Percentiles rank a stretch among this genome's conserved stretches.
These are phyloP conservation scores for Chaetops frenatus DNA, from an alignment of 2,113 vertebrate species.

Conservation along the genomic window DNA sequence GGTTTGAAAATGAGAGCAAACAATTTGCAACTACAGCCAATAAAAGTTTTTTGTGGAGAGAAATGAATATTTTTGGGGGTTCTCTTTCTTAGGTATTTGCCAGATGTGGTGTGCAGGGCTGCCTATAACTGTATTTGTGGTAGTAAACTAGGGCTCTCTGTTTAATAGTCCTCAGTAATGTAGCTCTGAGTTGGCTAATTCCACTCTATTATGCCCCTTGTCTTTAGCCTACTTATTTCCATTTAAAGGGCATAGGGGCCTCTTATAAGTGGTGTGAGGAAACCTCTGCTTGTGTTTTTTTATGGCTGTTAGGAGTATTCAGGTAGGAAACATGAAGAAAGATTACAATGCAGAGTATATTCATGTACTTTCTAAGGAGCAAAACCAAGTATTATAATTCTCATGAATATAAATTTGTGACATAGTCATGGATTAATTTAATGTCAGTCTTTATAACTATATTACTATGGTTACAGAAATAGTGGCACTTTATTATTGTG, in stretches of 20 bases:
- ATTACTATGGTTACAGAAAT: not conserved
- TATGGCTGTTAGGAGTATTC: rapidly evolving
- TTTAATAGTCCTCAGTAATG: not conserved
- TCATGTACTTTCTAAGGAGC: not conserved
- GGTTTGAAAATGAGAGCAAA: not conserved
- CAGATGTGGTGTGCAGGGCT: not conserved
- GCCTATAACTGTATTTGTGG: not conserved
- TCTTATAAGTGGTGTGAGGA: not conserved
- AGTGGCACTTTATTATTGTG: rapidly evolving
- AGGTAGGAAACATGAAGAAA: not conserved
- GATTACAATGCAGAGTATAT: not conserved
- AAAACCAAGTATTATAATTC: not conserved
- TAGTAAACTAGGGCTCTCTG: not conserved
- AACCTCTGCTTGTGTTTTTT: not conserved
- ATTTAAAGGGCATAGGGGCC: not conserved
- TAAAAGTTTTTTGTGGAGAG: not conserved
- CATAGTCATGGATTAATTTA: not conserved
- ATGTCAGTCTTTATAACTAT: not conserved
- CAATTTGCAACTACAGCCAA: not conserved
- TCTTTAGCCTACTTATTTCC: not conserved
- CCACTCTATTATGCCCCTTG: not conserved
- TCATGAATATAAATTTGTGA: not conserved
- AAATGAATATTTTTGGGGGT: not conserved
- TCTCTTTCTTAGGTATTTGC: not conserved
- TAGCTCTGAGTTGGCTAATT: not conserved